These are phyloP conservation scores for Danio choprae DNA, from an alignment of 2,797 vertebrate genomes.

Conservation along the genomic window DNA sequence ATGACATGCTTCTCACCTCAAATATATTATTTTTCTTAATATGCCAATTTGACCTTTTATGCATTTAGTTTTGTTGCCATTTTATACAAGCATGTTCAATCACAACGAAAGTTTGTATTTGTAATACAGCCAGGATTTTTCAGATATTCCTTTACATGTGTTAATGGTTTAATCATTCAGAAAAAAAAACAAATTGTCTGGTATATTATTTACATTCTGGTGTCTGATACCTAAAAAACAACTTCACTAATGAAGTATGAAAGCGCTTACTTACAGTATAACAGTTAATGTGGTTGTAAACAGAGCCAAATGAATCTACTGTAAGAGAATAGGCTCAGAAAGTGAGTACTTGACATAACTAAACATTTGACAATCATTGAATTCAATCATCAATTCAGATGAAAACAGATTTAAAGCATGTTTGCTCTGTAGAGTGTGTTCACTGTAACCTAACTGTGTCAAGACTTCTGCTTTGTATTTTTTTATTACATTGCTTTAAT, in stretches of 20 bases:
- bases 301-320: constrained; percentile 12
- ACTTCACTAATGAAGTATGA: constrained; percentile 14
- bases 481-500: no score
- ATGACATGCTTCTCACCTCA: neutral
- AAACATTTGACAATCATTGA: neutral
- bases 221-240: constrained; percentile 28
- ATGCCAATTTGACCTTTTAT: neutral
- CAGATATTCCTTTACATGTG: neutral
- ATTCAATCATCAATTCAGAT: neutral
- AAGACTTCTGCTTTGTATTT: no score
- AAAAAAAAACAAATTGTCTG: neutral
- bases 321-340: neutral
- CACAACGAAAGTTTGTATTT: neutral
- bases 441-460: no score
- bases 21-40: constrained; percentile 9
- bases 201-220: constrained; percentile 26
- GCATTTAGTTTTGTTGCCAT: neutral
- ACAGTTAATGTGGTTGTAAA: constrained; percentile 8
- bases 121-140: neutral
- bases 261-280: neutral
- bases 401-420: neutral
- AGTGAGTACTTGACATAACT: neutral
- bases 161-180: constrained; percentile 6
- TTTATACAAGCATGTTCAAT: no score
- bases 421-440: neutral